Evolutionary conservation across 53 echinoderm and acorn worm genomes (phyloP).

Genomic region (Mesocentrotus franciscanus): DNA sequence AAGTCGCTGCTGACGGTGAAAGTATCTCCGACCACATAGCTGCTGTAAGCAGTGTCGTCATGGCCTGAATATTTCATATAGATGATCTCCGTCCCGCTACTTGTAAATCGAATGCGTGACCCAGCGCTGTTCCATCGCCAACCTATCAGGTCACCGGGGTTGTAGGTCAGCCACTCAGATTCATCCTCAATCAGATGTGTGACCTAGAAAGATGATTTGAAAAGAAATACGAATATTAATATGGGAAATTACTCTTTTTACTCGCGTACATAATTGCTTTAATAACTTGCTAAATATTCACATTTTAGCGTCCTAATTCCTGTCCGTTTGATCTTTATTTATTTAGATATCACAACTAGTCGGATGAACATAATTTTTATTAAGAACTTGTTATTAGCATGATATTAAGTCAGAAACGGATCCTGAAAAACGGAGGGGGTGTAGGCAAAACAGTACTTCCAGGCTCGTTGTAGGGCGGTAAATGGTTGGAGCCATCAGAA

Average conservation of each 20-base stretch:
- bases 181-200: constrained; percentile 69
- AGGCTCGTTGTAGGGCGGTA: too few species aligned
- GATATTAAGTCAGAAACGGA: too few species aligned
- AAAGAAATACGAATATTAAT: not conserved
- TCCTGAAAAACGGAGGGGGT: too few species aligned
- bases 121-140: constrained; percentile 75
- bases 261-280: not conserved
- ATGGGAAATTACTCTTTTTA: not conserved
- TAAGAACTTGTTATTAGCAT: too few species aligned
- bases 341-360: too few species aligned
- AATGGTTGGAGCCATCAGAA: too few species aligned
- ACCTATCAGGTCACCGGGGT: constrained; percentile 90
- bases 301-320: too few species aligned
- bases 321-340: too few species aligned
- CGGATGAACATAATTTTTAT: too few species aligned
- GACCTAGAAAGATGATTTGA: not conserved
- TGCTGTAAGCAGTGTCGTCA: constrained; percentile 61
- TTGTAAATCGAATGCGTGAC: constrained; percentile 66
- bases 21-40: constrained; percentile 64
- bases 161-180: constrained; percentile 77
- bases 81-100: constrained; percentile 57
- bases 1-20: constrained; percentile 69
- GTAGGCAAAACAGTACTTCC: too few species aligned
- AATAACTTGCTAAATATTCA: not conserved
- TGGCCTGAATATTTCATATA: constrained; percentile 78